A percentile compares a stretch with the other conserved stretches of the same genome.
Conservation (phyloP, 2,113 vertebrate genomes). For the Centropus unirufus region DNA sequence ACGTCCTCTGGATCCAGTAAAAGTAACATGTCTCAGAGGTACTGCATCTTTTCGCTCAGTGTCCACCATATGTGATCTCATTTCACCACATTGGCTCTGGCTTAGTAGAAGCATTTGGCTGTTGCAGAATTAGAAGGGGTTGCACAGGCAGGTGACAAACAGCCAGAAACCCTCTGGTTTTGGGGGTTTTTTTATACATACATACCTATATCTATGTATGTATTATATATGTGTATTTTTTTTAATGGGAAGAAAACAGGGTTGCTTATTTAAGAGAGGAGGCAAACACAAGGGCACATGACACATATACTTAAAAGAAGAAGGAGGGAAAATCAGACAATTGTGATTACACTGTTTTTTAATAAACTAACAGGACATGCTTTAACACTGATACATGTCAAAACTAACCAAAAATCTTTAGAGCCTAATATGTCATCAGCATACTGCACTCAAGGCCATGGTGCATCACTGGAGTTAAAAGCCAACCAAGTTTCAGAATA, state of each 20-base stretch:
- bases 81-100: constrained; percentile 83
- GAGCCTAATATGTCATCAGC: neutral
- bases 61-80: constrained; percentile 81
- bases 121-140: constrained; percentile 46
- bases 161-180: neutral
- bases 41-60: constrained; percentile 84
- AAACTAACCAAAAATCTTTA: neutral
- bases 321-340: neutral
- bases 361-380: neutral
- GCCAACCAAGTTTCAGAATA: neutral
- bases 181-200: neutral
- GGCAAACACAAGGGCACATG: neutral
- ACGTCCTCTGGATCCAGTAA: constrained; percentile 97
- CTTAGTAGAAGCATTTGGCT: constrained; percentile 71
- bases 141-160: constrained; percentile 25
- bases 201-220: constrained; percentile 6
- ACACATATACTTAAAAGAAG: neutral
- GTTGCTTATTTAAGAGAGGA: neutral
- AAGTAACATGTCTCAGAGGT: constrained; percentile 99
- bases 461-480: neutral
- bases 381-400: neutral
- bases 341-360: neutral
- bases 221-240: neutral
- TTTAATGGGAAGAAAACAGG: neutral
- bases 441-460: neutral